These are phyloP conservation scores for Geopemphigus sp. DNA, from an alignment of 1,140 invertebrate species.

Conservation along the genomic window DNA sequence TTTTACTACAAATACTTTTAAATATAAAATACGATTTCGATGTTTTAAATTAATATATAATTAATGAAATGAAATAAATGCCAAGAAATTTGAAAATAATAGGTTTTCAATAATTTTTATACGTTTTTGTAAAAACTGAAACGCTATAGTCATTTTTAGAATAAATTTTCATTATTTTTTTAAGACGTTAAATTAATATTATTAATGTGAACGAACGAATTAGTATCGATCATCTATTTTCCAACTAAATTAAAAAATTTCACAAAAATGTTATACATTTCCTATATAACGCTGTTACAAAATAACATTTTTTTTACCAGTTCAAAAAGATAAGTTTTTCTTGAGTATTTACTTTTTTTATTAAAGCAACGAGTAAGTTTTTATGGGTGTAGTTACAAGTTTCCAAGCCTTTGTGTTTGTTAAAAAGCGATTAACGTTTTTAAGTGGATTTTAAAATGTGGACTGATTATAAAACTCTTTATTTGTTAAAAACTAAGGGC, in stretches of 20 bases:
- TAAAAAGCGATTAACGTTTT: constrained; percentile 22
- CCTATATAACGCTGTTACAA: neutral
- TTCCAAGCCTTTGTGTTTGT: neutral
- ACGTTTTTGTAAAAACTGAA: neutral
- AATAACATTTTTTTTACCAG: neutral
- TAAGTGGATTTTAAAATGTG: neutral
- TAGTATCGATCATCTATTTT: neutral
- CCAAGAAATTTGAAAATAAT: neutral
- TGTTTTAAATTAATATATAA: neutral
- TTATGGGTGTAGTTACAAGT: neutral
- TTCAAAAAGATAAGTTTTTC: neutral
- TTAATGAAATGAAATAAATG: too few species aligned
- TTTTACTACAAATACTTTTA: neutral
- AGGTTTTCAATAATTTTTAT: neutral
- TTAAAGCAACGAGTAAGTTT: neutral
- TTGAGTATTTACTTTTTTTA: neutral
- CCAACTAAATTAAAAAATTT: neutral
- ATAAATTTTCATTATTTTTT: neutral
- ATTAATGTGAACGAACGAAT: neutral
- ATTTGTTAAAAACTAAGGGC: neutral
- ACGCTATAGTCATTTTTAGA: neutral
- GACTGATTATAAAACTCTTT: neutral
- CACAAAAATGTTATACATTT: neutral
- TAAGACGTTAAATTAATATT: neutral
- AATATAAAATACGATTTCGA: neutral